Percentiles rank a stretch among this genome's conserved stretches.
phyloP scores from a whole-genome alignment of 2,888 invertebrate species.

The Eugnorisma glareosa region DNA sequence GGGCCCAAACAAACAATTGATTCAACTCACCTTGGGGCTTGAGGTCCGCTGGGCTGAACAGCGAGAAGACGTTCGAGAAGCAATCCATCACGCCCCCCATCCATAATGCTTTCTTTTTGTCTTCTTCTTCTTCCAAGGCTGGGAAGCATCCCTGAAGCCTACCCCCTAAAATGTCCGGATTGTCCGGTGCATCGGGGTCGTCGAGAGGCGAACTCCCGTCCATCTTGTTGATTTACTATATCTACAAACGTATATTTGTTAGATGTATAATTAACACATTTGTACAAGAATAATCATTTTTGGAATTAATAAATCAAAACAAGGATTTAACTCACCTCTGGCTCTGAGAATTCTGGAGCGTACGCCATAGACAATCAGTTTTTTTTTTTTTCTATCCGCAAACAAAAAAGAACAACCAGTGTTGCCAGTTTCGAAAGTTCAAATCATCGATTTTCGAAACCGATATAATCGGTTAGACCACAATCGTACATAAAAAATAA shows the following conservation, averaged over 20 bases:
- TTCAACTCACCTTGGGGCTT: conserved; percentile 91
- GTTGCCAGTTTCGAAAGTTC: not conserved
- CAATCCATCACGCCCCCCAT: conserved; percentile 96
- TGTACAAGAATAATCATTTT: not conserved
- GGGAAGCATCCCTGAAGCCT: conserved; percentile 63
- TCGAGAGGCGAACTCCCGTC: conserved; percentile 62
- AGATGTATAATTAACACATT: not conserved
- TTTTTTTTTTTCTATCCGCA: not conserved
- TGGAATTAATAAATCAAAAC: conserved; percentile 31
- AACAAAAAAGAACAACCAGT: not conserved
- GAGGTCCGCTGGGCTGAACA: conserved; percentile 95
- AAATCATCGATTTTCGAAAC: not conserved
- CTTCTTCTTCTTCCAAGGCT: conserved; percentile 62
- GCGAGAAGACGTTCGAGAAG: conserved; percentile 96
- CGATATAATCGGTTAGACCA: no score
- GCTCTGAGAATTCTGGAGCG: conserved; percentile 15
- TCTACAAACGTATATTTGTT: conserved; percentile 28
- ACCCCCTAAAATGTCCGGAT: conserved; percentile 64
- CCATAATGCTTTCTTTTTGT: conserved; percentile 92
- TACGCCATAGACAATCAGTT: conserved; percentile 36
- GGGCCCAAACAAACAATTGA: conserved; percentile 33
- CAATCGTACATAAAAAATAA: no score
- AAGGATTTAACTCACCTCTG: conserved; percentile 26
- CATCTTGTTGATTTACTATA: conserved; percentile 51
- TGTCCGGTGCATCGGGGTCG: conserved; percentile 55